phyloP scores from a whole-genome alignment of 2,888 invertebrate species.

The Harmothoe impar region DNA sequence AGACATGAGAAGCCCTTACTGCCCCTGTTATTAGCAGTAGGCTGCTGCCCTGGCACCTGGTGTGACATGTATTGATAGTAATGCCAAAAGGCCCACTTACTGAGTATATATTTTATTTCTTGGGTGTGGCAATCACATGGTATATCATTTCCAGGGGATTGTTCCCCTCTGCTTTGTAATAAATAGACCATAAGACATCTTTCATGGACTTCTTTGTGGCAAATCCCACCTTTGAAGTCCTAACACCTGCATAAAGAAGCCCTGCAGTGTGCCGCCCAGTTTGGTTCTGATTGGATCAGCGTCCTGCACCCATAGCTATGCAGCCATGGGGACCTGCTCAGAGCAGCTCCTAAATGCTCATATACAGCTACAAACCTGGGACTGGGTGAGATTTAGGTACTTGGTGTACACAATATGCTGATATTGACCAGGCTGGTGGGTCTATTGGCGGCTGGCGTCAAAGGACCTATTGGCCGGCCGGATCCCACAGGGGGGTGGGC shows the following conservation, averaged over 20 bases:
- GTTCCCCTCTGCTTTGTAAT: too few species aligned
- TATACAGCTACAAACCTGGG: background rate
- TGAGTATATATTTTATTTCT: too few species aligned
- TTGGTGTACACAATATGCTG: background rate
- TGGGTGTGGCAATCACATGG: too few species aligned
- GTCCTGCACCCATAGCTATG: background rate
- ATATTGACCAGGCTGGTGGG: background rate
- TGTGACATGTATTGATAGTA: too few species aligned
- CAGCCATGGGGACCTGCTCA: too few species aligned
- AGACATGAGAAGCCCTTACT: too few species aligned
- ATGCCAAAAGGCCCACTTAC: too few species aligned
- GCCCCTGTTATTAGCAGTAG: too few species aligned
- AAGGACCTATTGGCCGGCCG: background rate
- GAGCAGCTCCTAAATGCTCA: background rate
- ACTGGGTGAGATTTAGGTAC: background rate
- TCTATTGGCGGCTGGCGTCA: background rate
- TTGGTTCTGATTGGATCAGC: background rate
- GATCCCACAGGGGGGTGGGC: background rate
- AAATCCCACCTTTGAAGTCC: background rate
- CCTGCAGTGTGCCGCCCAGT: background rate
- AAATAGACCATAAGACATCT: too few species aligned
- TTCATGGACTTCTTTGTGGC: too few species aligned
- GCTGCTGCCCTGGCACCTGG: too few species aligned
- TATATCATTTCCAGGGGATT: too few species aligned
- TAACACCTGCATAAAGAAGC: background rate